Evolutionary conservation across 2,113 vertebrate species (phyloP).

Genomic region (Aleadryas rufinucha): DNA sequence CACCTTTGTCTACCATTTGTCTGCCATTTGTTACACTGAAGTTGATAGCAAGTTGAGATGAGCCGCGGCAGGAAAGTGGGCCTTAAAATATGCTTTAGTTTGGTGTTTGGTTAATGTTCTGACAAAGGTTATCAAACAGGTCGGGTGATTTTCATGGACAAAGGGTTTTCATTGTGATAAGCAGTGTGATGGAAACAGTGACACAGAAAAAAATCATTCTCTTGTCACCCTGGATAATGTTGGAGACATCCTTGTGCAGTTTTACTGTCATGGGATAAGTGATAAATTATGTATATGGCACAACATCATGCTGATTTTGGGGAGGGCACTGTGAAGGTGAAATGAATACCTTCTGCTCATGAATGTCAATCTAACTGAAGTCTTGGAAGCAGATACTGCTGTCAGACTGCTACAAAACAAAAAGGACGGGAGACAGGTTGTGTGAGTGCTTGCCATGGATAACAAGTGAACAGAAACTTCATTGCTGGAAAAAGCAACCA

Average conservation of each 20-base stretch:
- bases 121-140: not conserved
- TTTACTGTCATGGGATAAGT: not conserved
- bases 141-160: not conserved
- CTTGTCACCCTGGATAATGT: not conserved
- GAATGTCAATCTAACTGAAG: not conserved
- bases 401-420: not conserved
- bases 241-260: not conserved
- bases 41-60: not conserved
- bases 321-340: constrained; percentile 22
- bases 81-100: not conserved
- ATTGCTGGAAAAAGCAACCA: not conserved
- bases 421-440: not conserved
- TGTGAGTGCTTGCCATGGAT: not conserved
- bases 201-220: not conserved
- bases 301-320: constrained; percentile 14
- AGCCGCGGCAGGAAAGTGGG: not conserved
- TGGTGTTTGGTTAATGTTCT: not conserved
- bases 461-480: not conserved
- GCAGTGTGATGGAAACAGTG: not conserved
- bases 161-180: not conserved
- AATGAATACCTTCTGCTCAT: not conserved
- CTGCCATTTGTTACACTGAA: not conserved
- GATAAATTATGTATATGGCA: constrained; percentile 17
- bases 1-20: not conserved
- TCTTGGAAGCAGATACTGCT: not conserved